Conservation (phyloP, 2,797 vertebrate genomes). For the Benthosema pterotum region DNA sequence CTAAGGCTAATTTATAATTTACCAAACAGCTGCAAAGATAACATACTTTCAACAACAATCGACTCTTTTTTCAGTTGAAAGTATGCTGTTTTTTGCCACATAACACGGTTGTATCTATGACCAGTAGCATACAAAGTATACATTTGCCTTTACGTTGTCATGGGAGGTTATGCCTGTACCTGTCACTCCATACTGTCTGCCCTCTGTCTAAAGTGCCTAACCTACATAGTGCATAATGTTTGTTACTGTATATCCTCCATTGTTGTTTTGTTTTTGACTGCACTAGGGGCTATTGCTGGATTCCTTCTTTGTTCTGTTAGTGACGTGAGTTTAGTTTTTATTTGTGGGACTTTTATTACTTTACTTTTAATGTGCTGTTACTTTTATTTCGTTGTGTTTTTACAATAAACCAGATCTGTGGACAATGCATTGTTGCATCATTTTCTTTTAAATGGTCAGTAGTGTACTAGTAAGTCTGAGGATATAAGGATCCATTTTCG, state of each 20-base stretch:
- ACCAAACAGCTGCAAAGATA: no score
- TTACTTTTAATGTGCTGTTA: slow-evolving; percentile 46
- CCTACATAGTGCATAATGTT: slow-evolving; percentile 23
- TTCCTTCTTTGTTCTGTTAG: slow-evolving; percentile 23
- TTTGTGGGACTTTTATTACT: slow-evolving; percentile 11
- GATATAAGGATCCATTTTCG: no score
- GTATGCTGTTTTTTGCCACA: slow-evolving; percentile 1
- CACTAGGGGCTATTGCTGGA: slow-evolving; percentile 43
- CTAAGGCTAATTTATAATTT: background rate
- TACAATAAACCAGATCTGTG: slow-evolving; percentile 67
- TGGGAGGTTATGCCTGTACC: no score
- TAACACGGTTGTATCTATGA: no score
- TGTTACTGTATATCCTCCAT: slow-evolving; percentile 20
- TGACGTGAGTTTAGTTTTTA: slow-evolving; percentile 18
- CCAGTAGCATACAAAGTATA: no score
- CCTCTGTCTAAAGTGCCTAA: slow-evolving; percentile 65
- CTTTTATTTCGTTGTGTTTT: slow-evolving; percentile 61
- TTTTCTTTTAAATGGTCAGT: background rate
- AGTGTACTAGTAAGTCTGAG: no score
- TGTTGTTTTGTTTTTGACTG: slow-evolving; percentile 29
- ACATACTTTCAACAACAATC: no score
- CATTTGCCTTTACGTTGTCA: no score
- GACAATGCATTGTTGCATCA: background rate
- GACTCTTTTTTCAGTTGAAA: no score
- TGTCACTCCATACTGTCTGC: slow-evolving; percentile 14